Evolutionary conservation across 2,888 invertebrate genomes (phyloP), one percentile per base, ranked within the genome.

Genomic region (Drosophila nr. perissopoda): DNA sequence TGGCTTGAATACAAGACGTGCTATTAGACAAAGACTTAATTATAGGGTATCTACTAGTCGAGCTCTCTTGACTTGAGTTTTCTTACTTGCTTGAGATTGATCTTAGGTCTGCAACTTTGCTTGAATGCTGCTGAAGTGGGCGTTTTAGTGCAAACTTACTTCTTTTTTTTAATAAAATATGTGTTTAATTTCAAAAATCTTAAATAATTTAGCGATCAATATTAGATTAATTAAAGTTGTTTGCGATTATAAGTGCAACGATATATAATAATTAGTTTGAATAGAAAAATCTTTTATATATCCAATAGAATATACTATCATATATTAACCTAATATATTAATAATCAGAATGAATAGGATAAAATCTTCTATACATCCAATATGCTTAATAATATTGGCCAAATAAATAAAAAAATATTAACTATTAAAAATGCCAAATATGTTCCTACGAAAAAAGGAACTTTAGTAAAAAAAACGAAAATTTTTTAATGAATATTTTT

Each of bases 51-150:
- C 45, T 45, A 16, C 2, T 16, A 16, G 21, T 25, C 45, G 25
- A 25, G 16, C 16, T 31, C 10, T 6, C 27, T 40, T 33, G 11
- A n/a, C 4, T 21, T 7, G 7, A 45, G 13, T 21, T 45, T 21
- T 25, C 4, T 8, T 45, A 25, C 45, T 45, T 25, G 25, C 8
- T 45, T 45, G 8, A 25, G 45, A n/a, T 31, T 48, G 13, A 11
- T 5, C 21, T 57, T n/a, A 27, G 13, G 31, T 29, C 11, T 48
- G 25, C 48, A 52, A 64, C 36, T 61, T 54, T 49, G 25, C 13
- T 40, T 31, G 13, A 57, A 18, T 21, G 29, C 13, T 21, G n/a
- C 18, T 11, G 18, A 29, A 45, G 27, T 52, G 58, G 27, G 31
- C n/a, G n/a, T 36, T 69, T 25, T 11, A 11, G 10, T 10, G 45